Base-by-base conservation (phyloP, 1,140 invertebrate genomes). In the Drosophila sucinea region DNA sequence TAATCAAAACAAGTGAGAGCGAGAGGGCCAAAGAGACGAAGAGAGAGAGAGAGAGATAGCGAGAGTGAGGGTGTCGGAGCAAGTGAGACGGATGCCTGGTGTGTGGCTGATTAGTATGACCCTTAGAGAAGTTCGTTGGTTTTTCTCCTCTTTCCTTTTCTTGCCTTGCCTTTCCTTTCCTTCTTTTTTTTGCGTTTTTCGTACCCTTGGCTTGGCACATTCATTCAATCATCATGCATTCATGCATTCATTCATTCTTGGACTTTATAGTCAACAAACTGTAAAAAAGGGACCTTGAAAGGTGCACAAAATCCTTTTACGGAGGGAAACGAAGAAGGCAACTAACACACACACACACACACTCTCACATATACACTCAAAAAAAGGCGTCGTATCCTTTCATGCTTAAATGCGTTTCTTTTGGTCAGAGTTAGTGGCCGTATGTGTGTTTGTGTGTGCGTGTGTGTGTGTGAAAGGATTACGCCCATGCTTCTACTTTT, bases 221-320 rank as follows among this genome's bases (percentile, higher is more conserved):
- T 71, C 69, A 76, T 76, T 84, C 81, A 85, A 81, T 85, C 81
- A 77, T 84, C 69, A 69, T 70, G 81, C 70, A 83, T 83, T 83
- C 76, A 83, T 67, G 67, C 77, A 75, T 83, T 82, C 77, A 73
- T 60, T 67, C 66, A 68, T 73, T 79, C 35, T 61, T 38, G 57
- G 62, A 73, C 68, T 76, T 71, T 77, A 67, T 74, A 85, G 67
- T 67, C 67, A 74, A 75, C 70, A 82, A 84, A 81, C 64, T 78
- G 81, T 76, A 71, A 79, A 87, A 74, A 80, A 77, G 65, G 76
- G 73, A 77, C 81, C 74, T 78, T 89, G 84, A 89, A 89, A 89
- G 84, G 84, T 89, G 84, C 71, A 79, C 81, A 69, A 87, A 87
- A 87, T 87, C 80, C 83, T 83, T 87, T 89, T 75, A 79, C 79